Conservation (phyloP, 2,888 invertebrate species). For the Anorthoa munda region DNA sequence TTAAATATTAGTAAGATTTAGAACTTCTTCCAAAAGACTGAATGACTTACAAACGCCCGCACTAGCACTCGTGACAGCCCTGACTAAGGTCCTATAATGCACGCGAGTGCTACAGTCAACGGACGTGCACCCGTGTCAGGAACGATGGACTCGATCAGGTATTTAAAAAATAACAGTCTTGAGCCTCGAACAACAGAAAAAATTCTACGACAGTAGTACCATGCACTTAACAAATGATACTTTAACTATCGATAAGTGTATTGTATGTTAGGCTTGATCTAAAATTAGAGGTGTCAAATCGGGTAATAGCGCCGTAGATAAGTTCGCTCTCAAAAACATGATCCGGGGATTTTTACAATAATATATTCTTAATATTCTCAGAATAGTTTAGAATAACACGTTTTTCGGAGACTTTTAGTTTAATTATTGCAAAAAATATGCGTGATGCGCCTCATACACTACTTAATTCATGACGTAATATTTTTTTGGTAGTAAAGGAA, state of each 20-base stretch:
- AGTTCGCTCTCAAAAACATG: not conserved
- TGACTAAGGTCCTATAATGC: too few species aligned
- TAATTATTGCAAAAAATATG: not conserved
- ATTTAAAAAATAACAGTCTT: not conserved
- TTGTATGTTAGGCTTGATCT: not conserved
- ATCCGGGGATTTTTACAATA: not conserved
- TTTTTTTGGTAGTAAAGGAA: not conserved
- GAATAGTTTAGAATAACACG: not conserved
- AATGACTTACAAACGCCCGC: too few species aligned
- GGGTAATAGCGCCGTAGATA: not conserved
- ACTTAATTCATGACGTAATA: not conserved
- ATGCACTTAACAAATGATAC: not conserved
- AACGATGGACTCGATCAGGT: too few species aligned
- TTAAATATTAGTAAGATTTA: too few species aligned
- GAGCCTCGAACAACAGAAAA: not conserved
- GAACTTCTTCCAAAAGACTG: too few species aligned
- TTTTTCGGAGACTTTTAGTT: not conserved
- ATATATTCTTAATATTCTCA: not conserved
- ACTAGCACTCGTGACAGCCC: too few species aligned
- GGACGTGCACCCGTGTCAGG: not conserved
- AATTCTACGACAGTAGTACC: too few species aligned
- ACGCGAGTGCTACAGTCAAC: not conserved
- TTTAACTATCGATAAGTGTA: not conserved
- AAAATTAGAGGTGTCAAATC: conserved; percentile 21
- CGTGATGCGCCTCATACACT: not conserved